Percentiles rank a stretch among this genome's conserved stretches.
Conservation (phyloP, 2,113 vertebrate species). For the Notiomystis cincta region DNA sequence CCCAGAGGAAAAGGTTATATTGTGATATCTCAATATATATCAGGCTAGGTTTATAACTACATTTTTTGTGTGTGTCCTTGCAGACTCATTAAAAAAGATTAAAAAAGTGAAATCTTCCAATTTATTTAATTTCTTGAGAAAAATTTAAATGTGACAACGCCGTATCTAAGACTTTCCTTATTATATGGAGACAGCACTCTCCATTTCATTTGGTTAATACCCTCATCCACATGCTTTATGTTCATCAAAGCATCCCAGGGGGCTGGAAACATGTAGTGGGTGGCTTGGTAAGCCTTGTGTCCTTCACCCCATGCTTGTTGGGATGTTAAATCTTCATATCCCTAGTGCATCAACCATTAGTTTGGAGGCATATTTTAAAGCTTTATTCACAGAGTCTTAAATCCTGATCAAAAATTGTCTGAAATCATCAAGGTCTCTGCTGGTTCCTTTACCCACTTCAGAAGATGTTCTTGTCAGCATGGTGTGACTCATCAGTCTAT, state of each 20-base stretch:
- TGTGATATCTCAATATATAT: not conserved
- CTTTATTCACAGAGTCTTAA: not conserved
- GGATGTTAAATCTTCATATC: not conserved
- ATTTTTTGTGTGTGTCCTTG: not conserved
- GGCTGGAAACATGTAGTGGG: not conserved
- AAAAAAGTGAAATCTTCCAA: no score
- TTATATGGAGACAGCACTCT: not conserved
- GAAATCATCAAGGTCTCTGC: not conserved
- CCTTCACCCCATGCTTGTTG: not conserved
- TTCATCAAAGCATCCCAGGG: not conserved
- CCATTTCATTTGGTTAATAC: not conserved
- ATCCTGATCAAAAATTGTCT: not conserved
- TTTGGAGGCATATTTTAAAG: slow-evolving; percentile 21
- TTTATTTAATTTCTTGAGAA: not conserved
- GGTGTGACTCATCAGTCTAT: not conserved
- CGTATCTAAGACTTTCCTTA: not conserved
- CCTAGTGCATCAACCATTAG: not conserved
- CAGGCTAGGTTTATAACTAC: not conserved
- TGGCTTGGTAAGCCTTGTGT: not conserved
- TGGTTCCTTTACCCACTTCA: not conserved
- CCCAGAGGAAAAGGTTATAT: not conserved
- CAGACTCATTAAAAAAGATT: not conserved
- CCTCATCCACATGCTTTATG: not conserved
- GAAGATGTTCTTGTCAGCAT: not conserved
- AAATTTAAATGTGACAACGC: not conserved